Evolutionary conservation across 2,888 invertebrate species (phyloP).

Genomic region (Aspidiotus destructor): DNA sequence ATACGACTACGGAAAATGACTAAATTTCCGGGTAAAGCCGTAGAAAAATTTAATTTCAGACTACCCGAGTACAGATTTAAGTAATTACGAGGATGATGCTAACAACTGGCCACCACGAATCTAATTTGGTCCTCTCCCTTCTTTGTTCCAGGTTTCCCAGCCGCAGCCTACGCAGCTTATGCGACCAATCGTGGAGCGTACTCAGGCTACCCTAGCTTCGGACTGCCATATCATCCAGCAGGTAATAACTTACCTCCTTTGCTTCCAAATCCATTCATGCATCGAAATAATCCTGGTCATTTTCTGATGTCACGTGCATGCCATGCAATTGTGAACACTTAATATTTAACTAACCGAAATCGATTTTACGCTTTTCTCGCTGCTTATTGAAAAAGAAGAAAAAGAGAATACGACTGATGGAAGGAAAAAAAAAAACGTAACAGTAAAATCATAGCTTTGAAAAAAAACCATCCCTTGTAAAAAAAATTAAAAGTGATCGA

Average conservation of each 20-base stretch:
- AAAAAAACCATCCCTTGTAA: neutral
- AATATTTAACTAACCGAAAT: neutral
- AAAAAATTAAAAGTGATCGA: neutral
- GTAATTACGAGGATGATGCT: too few species aligned
- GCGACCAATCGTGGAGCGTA: constrained; percentile 93
- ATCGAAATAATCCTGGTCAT: constrained; percentile 30
- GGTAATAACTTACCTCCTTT: constrained; percentile 57
- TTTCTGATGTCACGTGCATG: constrained; percentile 40
- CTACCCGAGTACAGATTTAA: too few species aligned
- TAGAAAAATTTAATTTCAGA: too few species aligned
- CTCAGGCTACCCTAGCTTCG: constrained; percentile 95
- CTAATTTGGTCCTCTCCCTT: neutral
- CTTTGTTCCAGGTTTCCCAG: constrained; percentile 70
- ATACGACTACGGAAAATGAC: too few species aligned
- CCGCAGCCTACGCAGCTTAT: constrained; percentile 89
- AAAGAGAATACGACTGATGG: neutral
- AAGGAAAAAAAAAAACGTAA: too few species aligned
- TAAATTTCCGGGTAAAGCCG: too few species aligned
- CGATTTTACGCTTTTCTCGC: constrained; percentile 18
- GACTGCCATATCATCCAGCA: constrained; percentile 87
- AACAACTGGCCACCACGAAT: too few species aligned
- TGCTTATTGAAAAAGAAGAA: constrained; percentile 6
- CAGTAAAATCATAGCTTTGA: neutral
- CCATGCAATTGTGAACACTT: constrained; percentile 45
- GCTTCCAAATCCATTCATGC: constrained; percentile 30